These are phyloP conservation scores for Micrasema minimum DNA, from an alignment of 1,140 invertebrate species.

Conservation along the genomic window DNA sequence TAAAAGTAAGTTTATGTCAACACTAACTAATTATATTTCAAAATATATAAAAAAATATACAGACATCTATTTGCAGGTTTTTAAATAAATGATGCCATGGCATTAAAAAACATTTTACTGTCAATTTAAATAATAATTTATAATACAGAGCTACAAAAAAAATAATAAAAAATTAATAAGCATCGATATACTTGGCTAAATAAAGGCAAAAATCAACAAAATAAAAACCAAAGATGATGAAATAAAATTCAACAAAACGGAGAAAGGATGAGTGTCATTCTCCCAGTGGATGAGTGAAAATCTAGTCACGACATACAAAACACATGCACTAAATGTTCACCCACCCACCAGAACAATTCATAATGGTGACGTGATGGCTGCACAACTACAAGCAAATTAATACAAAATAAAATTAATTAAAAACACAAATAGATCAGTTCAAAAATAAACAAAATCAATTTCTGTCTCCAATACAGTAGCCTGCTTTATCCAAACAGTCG, in stretches of 20 bases:
- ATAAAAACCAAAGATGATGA: constrained; percentile 38
- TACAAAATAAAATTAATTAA: constrained; percentile 28
- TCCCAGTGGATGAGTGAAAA: constrained; percentile 67
- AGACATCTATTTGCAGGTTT: too few species aligned
- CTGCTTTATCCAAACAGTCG: too few species aligned
- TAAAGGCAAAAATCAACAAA: not conserved
- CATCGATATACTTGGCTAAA: too few species aligned
- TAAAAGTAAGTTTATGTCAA: too few species aligned
- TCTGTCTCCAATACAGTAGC: not conserved
- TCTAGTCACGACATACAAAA: constrained; percentile 66
- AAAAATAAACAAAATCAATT: constrained; percentile 2
- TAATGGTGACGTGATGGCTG: constrained; percentile 24
- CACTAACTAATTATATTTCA: too few species aligned
- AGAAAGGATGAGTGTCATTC: constrained; percentile 31
- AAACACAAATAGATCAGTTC: constrained; percentile 22
- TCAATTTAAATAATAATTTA: too few species aligned
- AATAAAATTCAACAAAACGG: constrained; percentile 39
- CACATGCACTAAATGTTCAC: constrained; percentile 65
- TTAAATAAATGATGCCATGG: too few species aligned
- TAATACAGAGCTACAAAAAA: too few species aligned
- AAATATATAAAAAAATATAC: too few species aligned
- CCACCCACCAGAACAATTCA: constrained; percentile 58
- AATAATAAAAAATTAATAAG: too few species aligned
- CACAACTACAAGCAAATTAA: constrained; percentile 33
- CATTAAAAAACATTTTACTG: too few species aligned